Conservation (phyloP, 2,888 invertebrate genomes). For the Diloba caeruleocephala region DNA sequence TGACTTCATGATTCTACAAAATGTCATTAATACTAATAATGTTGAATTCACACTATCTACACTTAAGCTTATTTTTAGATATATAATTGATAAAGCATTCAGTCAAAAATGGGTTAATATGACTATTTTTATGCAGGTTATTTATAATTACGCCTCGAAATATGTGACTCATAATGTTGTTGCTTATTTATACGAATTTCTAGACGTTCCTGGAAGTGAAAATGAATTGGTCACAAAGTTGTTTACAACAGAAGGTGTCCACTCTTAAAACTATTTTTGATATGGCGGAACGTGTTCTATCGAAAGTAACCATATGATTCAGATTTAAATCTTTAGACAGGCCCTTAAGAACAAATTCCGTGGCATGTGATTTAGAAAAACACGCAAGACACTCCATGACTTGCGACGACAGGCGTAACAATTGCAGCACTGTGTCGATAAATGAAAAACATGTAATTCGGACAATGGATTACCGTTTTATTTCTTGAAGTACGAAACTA, state of each 20-base stretch:
- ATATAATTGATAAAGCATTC: slow-evolving; percentile 7
- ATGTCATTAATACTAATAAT: slow-evolving; percentile 10
- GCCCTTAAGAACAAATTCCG: too few relatives aligned
- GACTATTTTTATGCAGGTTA: slow-evolving; percentile 14
- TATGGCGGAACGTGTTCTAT: slow-evolving; percentile 14
- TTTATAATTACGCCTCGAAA: slow-evolving; percentile 12
- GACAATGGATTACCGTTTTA: too few relatives aligned
- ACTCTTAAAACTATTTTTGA: slow-evolving; percentile 19
- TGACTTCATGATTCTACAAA: slow-evolving; percentile 25
- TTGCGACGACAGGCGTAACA: too few relatives aligned
- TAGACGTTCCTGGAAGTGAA: slow-evolving; percentile 16
- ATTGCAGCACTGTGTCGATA: too few relatives aligned
- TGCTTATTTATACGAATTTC: slow-evolving; percentile 4
- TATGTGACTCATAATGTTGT: slow-evolving; percentile 21
- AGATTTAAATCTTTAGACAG: too few relatives aligned
- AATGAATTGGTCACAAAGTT: slow-evolving; percentile 14
- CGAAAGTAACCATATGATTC: too few relatives aligned
- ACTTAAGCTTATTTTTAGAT: slow-evolving; percentile 4
- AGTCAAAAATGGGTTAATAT: slow-evolving; percentile 2
- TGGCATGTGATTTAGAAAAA: too few relatives aligned
- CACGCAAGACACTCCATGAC: too few relatives aligned
- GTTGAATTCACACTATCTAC: slow-evolving; percentile 7
- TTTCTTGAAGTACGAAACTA: too few relatives aligned
- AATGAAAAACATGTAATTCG: too few relatives aligned
- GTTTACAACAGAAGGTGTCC: slow-evolving; percentile 9